Percentiles rank a stretch among this genome's conserved stretches.
Evolutionary conservation across 2,113 vertebrate genomes (phyloP).

Genomic region (Trematomus loennbergii): DNA sequence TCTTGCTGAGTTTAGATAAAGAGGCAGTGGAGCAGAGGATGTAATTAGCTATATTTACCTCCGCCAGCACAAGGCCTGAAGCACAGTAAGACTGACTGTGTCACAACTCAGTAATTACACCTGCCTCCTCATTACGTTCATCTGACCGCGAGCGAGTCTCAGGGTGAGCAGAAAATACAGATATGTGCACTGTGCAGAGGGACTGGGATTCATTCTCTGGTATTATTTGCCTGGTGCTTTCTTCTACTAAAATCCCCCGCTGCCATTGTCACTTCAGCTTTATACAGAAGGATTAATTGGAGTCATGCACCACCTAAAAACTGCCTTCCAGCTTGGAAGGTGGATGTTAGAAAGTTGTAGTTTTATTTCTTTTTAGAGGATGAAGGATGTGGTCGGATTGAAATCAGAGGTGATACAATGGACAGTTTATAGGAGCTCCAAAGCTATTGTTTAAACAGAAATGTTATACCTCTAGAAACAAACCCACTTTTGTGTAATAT

Average conservation of each 20-base stretch:
- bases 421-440: not conserved
- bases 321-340: not conserved
- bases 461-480: not conserved
- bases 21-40: slow-evolving; percentile 76
- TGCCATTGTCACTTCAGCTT: slow-evolving; percentile 23
- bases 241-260: not conserved
- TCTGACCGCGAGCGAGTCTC: slow-evolving; percentile 31
- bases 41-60: slow-evolving; percentile 83
- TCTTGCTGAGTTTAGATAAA: slow-evolving; percentile 85
- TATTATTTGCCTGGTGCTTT: slow-evolving; percentile 9
- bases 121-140: slow-evolving; percentile 48
- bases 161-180: slow-evolving; percentile 14
- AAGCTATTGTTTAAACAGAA: not conserved
- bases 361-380: not conserved
- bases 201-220: slow-evolving; percentile 13
- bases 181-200: slow-evolving; percentile 16
- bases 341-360: not conserved
- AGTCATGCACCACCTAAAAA: not conserved
- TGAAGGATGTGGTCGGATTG: not conserved
- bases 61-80: slow-evolving; percentile 57
- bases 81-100: slow-evolving; percentile 67
- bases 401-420: not conserved
- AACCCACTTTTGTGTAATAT: not conserved
- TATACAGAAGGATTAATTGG: slow-evolving; percentile 36
- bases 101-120: slow-evolving; percentile 75